A percentile compares a stretch with the other conserved stretches of the same genome.
Evolutionary conservation across 2,113 vertebrate genomes (phyloP).

Genomic region (Syngnathoides biaculeatus): DNA sequence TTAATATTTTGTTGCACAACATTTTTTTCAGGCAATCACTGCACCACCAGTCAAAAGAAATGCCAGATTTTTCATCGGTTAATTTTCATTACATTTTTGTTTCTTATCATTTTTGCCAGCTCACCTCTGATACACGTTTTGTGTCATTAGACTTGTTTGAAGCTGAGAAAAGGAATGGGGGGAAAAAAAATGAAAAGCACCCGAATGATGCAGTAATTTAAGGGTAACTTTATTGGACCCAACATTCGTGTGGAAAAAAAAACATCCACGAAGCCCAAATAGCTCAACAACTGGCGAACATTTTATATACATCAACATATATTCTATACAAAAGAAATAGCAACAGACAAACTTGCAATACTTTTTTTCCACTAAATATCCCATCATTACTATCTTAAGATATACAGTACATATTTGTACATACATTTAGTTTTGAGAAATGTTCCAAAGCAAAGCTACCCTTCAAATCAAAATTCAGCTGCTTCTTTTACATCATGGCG

Average conservation of each 20-base stretch:
- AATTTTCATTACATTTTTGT: too few species aligned
- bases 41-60: too few species aligned
- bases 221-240: slow-evolving; percentile 53
- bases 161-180: neutral
- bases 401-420: neutral
- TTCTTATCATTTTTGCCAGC: too few species aligned
- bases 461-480: slow-evolving; percentile 38
- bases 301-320: slow-evolving; percentile 12
- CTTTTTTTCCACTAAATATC: slow-evolving; percentile 44
- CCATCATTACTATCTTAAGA: slow-evolving; percentile 17
- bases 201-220: slow-evolving; percentile 11
- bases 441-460: slow-evolving; percentile 29
- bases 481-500: slow-evolving; percentile 22
- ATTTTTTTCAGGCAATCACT: too few species aligned
- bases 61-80: too few species aligned
- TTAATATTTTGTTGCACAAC: too few species aligned
- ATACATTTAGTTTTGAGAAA: slow-evolving; percentile 24
- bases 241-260: slow-evolving; percentile 47
- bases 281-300: slow-evolving; percentile 22
- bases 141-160: neutral
- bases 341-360: slow-evolving; percentile 29
- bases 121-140: neutral
- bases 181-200: neutral
- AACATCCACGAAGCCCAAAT: slow-evolving; percentile 22
- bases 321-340: slow-evolving; percentile 42